Conservation (phyloP, 2,888 invertebrate genomes). For the Agrypnus murinus region DNA sequence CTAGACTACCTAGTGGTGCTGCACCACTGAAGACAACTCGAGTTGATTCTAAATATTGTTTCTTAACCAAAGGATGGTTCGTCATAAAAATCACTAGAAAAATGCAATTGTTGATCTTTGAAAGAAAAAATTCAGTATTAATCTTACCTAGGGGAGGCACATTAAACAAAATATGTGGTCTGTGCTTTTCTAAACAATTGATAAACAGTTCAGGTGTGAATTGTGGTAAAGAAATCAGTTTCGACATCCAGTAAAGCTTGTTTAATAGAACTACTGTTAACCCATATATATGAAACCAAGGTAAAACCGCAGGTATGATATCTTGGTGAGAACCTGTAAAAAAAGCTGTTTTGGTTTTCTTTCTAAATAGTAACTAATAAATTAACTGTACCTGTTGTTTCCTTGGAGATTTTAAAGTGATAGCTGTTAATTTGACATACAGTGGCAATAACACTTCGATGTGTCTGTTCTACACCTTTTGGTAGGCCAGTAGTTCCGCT, state of each 20-base stretch:
- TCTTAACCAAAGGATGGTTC: conserved; percentile 66
- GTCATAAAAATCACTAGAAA: conserved; percentile 78
- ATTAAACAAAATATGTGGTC: conserved; percentile 77
- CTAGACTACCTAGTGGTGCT: conserved; percentile 69
- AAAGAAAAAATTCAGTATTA: background rate
- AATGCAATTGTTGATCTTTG: background rate
- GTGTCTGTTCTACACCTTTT: conserved; percentile 82
- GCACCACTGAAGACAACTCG: conserved; percentile 71
- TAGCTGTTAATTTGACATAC: background rate
- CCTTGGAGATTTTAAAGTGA: too few species aligned
- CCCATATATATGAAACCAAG: conserved; percentile 90
- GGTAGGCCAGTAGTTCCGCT: conserved; percentile 89
- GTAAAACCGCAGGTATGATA: conserved; percentile 80
- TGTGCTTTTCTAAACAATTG: conserved; percentile 77
- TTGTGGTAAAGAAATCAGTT: conserved; percentile 80
- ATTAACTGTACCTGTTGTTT: too few species aligned
- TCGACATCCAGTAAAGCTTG: conserved; percentile 58
- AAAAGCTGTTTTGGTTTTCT: too few species aligned
- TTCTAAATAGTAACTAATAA: too few species aligned
- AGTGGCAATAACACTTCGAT: background rate
- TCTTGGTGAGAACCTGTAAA: conserved; percentile 75
- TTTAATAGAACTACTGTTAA: conserved; percentile 64
- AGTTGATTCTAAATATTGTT: conserved; percentile 70
- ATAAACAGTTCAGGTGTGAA: conserved; percentile 83
- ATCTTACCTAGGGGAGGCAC: conserved; percentile 86